Base-by-base conservation (phyloP, 1,140 invertebrate genomes). In the Heliconius congener region DNA sequence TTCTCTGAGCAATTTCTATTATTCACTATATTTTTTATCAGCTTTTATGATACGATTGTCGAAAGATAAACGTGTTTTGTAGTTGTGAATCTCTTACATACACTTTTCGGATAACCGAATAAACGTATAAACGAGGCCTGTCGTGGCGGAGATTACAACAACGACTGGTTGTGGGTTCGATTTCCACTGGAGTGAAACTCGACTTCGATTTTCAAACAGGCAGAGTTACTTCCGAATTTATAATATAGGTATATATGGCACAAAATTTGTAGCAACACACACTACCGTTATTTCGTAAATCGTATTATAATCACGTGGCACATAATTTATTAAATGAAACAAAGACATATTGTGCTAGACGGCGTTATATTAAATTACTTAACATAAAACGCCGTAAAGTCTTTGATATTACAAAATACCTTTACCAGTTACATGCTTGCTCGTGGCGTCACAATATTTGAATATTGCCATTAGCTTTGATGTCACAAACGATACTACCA, bases 341-440 rank as follows among this genome's bases (percentile, higher is more conserved):
- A 74, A 81, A 73, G 78, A 76, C 77, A 78, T 80, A 42, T 76
- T 77, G 79, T 71, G 75, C 79, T 71, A 77, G 79, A 74, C 74
- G 60, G 42, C 79, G 79, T 57, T 77, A 73, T 81, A 81, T 81
- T 81, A 77, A 74, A 77, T 81, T 81, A 60, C 75, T 70, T 74
- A 73, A 80, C 79, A 80, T 80, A 80, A 81, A 81, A 81, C 72
- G 60, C 71, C 75, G 52, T 80, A 73, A 81, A 74, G 57, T 84
- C 82, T 88, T 86, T 85, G 84, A 83, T 87, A 84, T 84, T 83
- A 80, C 79, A 82, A 83, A 82, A 85, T 88, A 85, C 86, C 83
- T 83, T 85, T 85, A 82, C 81, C 77, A 85, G 72, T 82, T 74
- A 81, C 77, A 81, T 81, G 74, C 82, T 78, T 87, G 85, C 75